Evolutionary conservation across 2,113 vertebrate genomes (phyloP).

Genomic region (Salminus brasiliensis): DNA sequence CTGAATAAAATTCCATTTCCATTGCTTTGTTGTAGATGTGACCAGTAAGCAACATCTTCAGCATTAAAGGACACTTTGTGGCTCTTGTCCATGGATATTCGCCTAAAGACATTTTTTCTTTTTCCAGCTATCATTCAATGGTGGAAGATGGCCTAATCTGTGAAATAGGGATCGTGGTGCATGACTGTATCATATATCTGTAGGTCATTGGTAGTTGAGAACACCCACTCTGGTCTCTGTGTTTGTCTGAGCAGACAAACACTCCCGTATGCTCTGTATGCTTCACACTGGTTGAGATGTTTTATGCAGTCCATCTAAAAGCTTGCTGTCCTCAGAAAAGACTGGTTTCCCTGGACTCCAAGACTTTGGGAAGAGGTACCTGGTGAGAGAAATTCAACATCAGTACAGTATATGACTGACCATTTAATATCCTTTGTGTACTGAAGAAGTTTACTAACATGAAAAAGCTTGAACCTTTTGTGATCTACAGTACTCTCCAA

Average conservation of each 20-base stretch:
- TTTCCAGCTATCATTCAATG: not conserved
- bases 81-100: not conserved
- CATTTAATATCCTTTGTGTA: not conserved
- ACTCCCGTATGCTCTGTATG: not conserved
- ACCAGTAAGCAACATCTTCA: too few relatives aligned
- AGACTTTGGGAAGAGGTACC: conserved; percentile 89
- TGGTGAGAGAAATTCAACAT: conserved; percentile 62
- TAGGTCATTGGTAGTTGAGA: not conserved
- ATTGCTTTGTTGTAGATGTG: too few relatives aligned
- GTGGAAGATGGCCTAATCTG: not conserved
- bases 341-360: conserved; percentile 82
- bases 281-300: not conserved
- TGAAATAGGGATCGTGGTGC: not conserved
- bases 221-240: not conserved
- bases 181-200: not conserved
- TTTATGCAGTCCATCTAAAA: not conserved
- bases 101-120: not conserved
- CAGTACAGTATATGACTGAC: not conserved
- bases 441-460: too few relatives aligned
- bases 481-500: too few relatives aligned
- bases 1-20: too few relatives aligned
- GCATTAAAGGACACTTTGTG: not conserved
- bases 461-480: too few relatives aligned
- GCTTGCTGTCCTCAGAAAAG: conserved; percentile 62
- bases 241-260: not conserved